Evolutionary conservation across 1,140 invertebrate species (phyloP).

Genomic region (Pogonomyrmex barbatus): DNA sequence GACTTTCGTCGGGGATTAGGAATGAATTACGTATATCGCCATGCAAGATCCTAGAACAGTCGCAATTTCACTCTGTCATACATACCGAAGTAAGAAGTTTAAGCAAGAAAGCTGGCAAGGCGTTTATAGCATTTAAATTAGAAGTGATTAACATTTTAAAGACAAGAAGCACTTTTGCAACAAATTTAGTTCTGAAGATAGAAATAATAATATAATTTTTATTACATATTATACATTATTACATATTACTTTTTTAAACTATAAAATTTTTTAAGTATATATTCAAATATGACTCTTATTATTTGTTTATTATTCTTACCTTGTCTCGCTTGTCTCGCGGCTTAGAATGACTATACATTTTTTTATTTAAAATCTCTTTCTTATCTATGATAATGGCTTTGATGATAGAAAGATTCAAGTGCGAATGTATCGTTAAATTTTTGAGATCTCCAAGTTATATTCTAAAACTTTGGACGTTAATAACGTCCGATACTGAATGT

Average conservation of each 20-base stretch:
- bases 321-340: too few relatives aligned
- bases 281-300: too few relatives aligned
- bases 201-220: constrained; percentile 3
- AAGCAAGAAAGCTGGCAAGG: neutral
- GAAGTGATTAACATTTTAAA: neutral
- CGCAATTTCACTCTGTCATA: constrained; percentile 6
- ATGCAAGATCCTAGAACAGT: neutral
- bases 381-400: neutral
- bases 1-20: constrained; percentile 38
- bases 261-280: neutral
- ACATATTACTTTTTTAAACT: neutral
- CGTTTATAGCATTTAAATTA: neutral
- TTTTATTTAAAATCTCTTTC: neutral
- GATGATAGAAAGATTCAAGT: neutral
- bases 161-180: neutral
- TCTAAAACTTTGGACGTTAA: constrained; percentile 52
- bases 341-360: neutral
- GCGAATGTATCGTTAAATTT: constrained; percentile 17
- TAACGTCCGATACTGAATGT: neutral
- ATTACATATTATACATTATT: neutral
- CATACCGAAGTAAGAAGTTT: neutral
- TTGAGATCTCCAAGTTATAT: constrained; percentile 22
- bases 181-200: neutral
- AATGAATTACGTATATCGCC: constrained; percentile 33
- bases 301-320: too few relatives aligned